Percentiles rank a stretch among this genome's conserved stretches.
Evolutionary conservation across 2,888 invertebrate genomes (phyloP).

Genomic region (Campoletis raptor): DNA sequence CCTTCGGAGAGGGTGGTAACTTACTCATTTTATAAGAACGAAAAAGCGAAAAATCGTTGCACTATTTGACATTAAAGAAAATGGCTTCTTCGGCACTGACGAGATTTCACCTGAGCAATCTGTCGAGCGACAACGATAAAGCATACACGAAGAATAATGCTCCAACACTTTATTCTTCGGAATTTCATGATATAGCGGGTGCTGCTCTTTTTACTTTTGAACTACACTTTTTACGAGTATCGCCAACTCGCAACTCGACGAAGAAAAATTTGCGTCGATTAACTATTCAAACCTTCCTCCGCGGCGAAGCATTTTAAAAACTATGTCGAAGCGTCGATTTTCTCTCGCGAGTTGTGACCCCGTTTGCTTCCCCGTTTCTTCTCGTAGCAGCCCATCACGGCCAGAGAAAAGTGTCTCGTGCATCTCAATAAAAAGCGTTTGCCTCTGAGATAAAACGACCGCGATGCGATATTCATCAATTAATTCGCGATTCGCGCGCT

Average conservation of each 20-base stretch:
- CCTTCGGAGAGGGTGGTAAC: no score
- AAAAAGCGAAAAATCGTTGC: no score
- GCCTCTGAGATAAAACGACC: constrained; percentile 19
- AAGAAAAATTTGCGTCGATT: constrained; percentile 61
- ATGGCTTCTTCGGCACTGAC: no score
- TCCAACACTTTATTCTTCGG: no score
- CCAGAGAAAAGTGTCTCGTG: constrained; percentile 7
- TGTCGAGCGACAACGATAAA: no score
- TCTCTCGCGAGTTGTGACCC: constrained; percentile 32
- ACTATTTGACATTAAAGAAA: no score
- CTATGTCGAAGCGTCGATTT: constrained; percentile 14
- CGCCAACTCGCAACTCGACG: constrained; percentile 10
- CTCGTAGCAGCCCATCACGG: neutral
- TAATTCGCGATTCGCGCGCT: constrained; percentile 19
- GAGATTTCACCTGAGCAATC: no score
- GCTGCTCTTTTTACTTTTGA: no score
- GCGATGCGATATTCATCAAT: neutral
- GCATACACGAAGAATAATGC: no score
- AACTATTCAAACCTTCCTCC: constrained; percentile 61
- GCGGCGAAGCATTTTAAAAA: constrained; percentile 44
- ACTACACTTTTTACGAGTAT: neutral
- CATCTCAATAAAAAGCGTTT: constrained; percentile 12
- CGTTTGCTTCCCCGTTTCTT: constrained; percentile 64
- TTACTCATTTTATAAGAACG: no score
- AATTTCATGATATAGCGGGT: no score